Percentiles rank a stretch among this genome's conserved stretches.
Conservation (phyloP, 2,113 vertebrate species). For the Chiloscyllium plagiosum region DNA sequence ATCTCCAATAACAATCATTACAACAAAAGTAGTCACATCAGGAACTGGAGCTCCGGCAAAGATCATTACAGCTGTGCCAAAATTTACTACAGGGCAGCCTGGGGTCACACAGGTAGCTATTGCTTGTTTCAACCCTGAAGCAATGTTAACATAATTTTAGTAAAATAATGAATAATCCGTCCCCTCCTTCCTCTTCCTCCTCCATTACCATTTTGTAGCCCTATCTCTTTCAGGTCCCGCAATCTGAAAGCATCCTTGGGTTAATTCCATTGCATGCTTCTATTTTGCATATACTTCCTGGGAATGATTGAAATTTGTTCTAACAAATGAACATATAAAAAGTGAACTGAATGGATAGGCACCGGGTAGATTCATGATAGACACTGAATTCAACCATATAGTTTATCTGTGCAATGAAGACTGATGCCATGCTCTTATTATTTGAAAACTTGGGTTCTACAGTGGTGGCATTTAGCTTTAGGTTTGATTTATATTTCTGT, state of each 20-base stretch:
- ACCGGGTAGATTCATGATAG: not conserved
- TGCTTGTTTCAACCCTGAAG: not conserved
- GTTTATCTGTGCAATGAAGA: too few relatives aligned
- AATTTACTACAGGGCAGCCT: slow-evolving; percentile 30
- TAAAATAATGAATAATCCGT: not conserved
- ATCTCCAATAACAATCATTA: slow-evolving; percentile 37
- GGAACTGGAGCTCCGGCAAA: slow-evolving; percentile 32
- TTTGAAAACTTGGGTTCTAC: too few relatives aligned
- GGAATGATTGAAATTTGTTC: not conserved
- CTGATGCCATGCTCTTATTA: too few relatives aligned
- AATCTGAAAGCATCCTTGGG: not conserved
- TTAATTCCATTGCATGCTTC: not conserved
- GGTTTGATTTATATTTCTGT: too few relatives aligned
- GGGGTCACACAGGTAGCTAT: not conserved
- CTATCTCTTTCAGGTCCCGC: not conserved
- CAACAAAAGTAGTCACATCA: slow-evolving; percentile 34
- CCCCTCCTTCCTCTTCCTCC: not conserved
- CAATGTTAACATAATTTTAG: not conserved
- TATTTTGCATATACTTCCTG: not conserved
- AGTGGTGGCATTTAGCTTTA: too few relatives aligned
- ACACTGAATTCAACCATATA: not conserved
- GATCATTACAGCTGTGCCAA: slow-evolving; percentile 38
- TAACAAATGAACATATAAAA: not conserved
- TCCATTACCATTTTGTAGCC: too few relatives aligned
- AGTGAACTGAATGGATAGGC: not conserved